Conservation (phyloP, 2,797 vertebrate species). For the Sitta carolinensis region DNA sequence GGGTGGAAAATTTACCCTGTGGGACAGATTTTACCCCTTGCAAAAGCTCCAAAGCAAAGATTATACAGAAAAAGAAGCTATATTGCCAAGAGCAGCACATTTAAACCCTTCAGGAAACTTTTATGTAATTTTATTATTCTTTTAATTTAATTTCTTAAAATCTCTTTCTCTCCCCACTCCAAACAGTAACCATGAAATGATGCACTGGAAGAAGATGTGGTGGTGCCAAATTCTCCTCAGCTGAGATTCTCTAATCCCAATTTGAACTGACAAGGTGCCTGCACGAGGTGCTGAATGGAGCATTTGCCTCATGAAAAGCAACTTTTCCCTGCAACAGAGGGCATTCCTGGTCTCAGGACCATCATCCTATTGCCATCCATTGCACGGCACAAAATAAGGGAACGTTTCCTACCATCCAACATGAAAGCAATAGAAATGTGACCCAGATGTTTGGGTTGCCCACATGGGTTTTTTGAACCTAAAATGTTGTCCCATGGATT, state of each 20-base stretch:
- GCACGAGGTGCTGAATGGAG: neutral
- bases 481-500: neutral
- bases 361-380: neutral
- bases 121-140: conserved; percentile 38
- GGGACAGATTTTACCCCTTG: conserved; percentile 49
- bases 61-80: conserved; percentile 27
- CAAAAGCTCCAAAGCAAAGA: conserved; percentile 34
- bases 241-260: neutral
- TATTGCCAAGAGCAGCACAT: conserved; percentile 20
- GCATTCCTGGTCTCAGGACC: neutral
- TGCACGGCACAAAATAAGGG: neutral
- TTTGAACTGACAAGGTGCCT: neutral
- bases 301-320: neutral
- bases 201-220: neutral
- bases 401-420: neutral
- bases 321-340: neutral
- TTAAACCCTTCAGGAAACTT: conserved; percentile 7
- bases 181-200: conserved; percentile 1
- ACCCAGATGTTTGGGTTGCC: neutral
- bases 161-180: neutral
- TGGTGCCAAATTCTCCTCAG: neutral
- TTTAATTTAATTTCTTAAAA: conserved; percentile 51
- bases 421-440: rapidly evolving
- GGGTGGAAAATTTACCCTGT: conserved; percentile 49
- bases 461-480: neutral